These are phyloP conservation scores for Chloropsis hardwickii DNA, from an alignment of 2,113 vertebrate species.

Conservation along the genomic window DNA sequence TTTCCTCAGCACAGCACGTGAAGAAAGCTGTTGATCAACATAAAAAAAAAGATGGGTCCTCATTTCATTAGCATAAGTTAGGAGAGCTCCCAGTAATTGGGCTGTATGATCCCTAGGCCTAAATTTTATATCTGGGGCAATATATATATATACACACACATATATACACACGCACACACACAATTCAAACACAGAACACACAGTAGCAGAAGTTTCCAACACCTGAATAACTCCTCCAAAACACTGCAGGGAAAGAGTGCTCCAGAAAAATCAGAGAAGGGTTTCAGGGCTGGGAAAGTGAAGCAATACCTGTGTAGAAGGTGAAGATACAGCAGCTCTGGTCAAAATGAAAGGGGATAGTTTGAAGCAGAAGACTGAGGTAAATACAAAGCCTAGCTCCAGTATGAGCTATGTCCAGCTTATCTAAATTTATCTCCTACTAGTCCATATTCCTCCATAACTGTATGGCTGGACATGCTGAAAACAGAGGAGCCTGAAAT, in stretches of 20 bases:
- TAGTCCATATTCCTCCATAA: background rate
- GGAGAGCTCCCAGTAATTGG: background rate
- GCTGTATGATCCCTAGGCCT: background rate
- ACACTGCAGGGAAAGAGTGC: rapidly evolving
- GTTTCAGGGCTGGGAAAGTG: background rate
- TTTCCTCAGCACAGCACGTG: background rate
- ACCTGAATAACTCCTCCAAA: background rate
- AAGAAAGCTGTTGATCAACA: background rate
- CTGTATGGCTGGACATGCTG: background rate
- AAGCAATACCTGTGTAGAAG: background rate
- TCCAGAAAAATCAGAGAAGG: background rate
- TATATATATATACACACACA: background rate
- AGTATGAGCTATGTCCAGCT: background rate
- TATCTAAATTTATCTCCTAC: background rate
- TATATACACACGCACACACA: rapidly evolving
- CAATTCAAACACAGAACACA: background rate
- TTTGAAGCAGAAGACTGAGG: background rate
- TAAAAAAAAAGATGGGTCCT: background rate
- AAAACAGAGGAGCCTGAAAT: background rate
- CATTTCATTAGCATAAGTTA: background rate
- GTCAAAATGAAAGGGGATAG: background rate
- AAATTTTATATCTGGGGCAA: background rate
- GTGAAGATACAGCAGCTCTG: background rate
- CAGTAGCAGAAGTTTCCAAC: background rate
- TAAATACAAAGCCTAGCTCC: background rate